Evolutionary conservation across 2,113 vertebrate species (phyloP), one percentile per base, ranked within the genome.

Genomic region (Poecilia latipinna): DNA sequence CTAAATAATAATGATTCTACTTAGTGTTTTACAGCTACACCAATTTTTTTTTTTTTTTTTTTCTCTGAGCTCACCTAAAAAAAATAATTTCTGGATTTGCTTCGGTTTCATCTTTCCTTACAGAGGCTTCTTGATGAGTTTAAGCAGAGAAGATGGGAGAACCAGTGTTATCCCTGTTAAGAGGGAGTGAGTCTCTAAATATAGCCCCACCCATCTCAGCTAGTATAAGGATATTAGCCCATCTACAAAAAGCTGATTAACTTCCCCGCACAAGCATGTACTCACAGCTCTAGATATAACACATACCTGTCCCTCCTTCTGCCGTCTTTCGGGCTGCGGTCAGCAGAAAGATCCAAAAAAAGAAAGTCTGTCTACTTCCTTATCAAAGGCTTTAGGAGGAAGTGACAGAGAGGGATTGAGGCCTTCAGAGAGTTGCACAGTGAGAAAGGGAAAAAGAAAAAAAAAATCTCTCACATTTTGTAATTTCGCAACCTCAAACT

Each of bases 211-310:
- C 83, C 35, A 26, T 71, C 88, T 87, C 89, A 84, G 81, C 85
- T 70, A 79, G 79, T 78, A 87, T 91, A 89, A 93, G 89, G 90
- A 88, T 90, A 92, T 93, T 93, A 93, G 80, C 89, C 80, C 88
- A 88, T 90, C 87, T 88, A 61, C 74, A 77, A 89, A 92, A 93
- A 92, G 90, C 92, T 90, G 90, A 93, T 93, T 92, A 91, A 83
- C 82, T 65, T 89, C 11, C 54, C 76, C 79, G 72, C 62, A 70
- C 89, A 85, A 88, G 83, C 85, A 79, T 88, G 71, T 71, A 79
- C 74, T 76, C 85, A 90, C 67, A 66, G 61, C 83, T 83, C 60
- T 61, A 77, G 76, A 85, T 86, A 86, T 85, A 92, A 86, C 79
- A 74, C 70, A 86, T 81, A 88, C 83, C 74, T 39, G 74, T 80